phyloP scores from a whole-genome alignment of 2,888 invertebrate species.

The Tipula unca region DNA sequence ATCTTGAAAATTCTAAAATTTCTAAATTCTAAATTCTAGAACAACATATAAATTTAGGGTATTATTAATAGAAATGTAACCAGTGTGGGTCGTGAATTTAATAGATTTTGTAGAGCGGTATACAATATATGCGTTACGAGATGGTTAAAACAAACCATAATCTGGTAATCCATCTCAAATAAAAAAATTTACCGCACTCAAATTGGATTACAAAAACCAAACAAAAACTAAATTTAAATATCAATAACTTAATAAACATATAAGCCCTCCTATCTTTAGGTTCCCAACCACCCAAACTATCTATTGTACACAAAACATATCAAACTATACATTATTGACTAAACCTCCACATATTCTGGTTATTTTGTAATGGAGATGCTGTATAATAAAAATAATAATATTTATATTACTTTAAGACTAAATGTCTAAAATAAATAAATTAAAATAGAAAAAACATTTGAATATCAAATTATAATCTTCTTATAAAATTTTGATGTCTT shows the following conservation, averaged over 20 bases:
- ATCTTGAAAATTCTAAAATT: too few relatives aligned
- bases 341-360: not conserved
- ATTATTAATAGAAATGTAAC: too few relatives aligned
- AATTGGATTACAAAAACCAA: too few relatives aligned
- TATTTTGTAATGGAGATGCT: not conserved
- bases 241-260: not conserved
- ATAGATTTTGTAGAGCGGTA: too few relatives aligned
- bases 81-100: too few relatives aligned
- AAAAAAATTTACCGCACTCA: too few relatives aligned
- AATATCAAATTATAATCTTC: not conserved
- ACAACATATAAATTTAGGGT: too few relatives aligned
- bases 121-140: too few relatives aligned
- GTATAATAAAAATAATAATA: not conserved
- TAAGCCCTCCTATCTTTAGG: not conserved
- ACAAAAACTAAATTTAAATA: not conserved
- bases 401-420: not conserved
- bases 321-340: not conserved
- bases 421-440: not conserved
- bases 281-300: not conserved
- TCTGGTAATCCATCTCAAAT: too few relatives aligned
- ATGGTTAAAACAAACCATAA: too few relatives aligned
- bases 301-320: not conserved
- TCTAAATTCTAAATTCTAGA: too few relatives aligned
- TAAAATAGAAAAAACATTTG: not conserved
- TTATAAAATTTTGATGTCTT: not conserved